Conservation (phyloP, 2,797 vertebrate genomes). For the Sebastes trivittatus region DNA sequence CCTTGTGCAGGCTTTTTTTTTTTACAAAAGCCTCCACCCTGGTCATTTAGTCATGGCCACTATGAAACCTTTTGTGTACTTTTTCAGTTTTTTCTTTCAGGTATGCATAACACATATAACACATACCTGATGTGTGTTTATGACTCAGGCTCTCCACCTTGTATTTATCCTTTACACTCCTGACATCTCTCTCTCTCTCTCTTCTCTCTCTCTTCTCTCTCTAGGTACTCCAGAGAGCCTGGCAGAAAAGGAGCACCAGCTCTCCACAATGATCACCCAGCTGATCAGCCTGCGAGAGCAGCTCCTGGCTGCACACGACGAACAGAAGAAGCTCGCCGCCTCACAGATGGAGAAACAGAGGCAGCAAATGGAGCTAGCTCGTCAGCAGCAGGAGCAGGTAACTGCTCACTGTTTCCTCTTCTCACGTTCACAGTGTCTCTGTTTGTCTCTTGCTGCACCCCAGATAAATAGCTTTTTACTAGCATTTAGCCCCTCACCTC, state of each 20-base stretch:
- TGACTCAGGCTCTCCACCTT: slow-evolving; percentile 9
- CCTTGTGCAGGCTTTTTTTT: slow-evolving; percentile 13
- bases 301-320: slow-evolving; percentile 97
- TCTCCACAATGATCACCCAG: slow-evolving; percentile 98
- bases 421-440: background rate
- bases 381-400: slow-evolving; percentile 99
- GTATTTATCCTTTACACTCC: slow-evolving; percentile 20
- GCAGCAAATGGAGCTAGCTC: slow-evolving; percentile 99
- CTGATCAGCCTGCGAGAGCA: slow-evolving; percentile 99
- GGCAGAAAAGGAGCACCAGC: slow-evolving; percentile 98
- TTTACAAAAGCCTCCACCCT: slow-evolving; percentile 15
- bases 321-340: slow-evolving; percentile 98
- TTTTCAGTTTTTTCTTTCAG: background rate
- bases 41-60: slow-evolving; percentile 4
- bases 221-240: slow-evolving; percentile 98
- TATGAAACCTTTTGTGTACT: slow-evolving; percentile 9
- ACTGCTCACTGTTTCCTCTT: slow-evolving; percentile 49
- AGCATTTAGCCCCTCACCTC: background rate
- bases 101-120: background rate
- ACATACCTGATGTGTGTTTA: slow-evolving; percentile 11
- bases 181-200: slow-evolving; percentile 1
- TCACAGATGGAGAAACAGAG: slow-evolving; percentile 99
- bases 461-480: background rate
- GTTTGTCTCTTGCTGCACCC: background rate
- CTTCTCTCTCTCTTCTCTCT: background rate